Conservation (phyloP, 2,113 vertebrate species). For the Dicrurus megarhynchus region DNA sequence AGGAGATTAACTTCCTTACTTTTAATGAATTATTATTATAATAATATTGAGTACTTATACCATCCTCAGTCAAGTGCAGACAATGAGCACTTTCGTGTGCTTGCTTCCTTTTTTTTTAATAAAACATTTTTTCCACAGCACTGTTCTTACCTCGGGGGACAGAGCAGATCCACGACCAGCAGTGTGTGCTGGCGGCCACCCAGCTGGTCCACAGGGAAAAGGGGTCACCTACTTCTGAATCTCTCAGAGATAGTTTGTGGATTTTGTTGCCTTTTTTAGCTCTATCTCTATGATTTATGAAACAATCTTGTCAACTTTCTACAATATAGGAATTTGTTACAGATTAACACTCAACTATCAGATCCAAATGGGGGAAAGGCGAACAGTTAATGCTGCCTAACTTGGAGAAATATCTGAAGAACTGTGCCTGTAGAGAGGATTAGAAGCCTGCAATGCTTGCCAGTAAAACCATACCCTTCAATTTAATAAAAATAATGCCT, state of each 20-base stretch:
- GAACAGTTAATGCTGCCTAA: neutral
- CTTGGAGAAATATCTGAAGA: conserved; percentile 35
- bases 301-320: neutral
- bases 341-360: neutral
- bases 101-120: neutral
- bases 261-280: conserved; percentile 43
- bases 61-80: neutral
- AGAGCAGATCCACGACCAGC: accelerated
- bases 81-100: neutral
- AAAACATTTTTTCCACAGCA: neutral
- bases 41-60: neutral
- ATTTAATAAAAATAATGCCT: neutral
- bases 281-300: conserved; percentile 30
- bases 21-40: neutral
- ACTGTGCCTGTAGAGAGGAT: neutral
- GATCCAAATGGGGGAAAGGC: conserved; percentile 48
- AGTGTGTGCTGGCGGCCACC: neutral
- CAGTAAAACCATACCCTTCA: neutral
- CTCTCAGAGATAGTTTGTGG: neutral
- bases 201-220: neutral
- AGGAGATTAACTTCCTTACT: neutral
- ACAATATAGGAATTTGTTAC: conserved; percentile 4
- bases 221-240: neutral
- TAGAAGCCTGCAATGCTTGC: neutral
- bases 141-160: neutral